Percentiles rank a stretch among this genome's conserved stretches.
phyloP scores from a whole-genome alignment of 2,113 vertebrate genomes.

The Tretioscincus oriximinensis region DNA sequence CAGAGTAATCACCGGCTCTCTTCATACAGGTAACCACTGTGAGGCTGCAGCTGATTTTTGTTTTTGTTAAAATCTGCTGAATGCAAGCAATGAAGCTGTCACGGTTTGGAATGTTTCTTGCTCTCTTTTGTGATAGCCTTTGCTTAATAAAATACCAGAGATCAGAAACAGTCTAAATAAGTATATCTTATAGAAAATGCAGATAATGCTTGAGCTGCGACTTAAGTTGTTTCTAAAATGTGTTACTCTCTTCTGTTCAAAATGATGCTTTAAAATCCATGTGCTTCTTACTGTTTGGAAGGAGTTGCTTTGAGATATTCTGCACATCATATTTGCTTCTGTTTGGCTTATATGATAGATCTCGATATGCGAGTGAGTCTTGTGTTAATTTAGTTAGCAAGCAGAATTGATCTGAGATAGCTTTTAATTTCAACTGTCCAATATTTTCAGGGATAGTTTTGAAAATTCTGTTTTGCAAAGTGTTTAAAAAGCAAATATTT shows the following conservation, averaged over 20 bases:
- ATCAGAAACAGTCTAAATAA: neutral
- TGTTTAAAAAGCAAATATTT: slow-evolving; percentile 28
- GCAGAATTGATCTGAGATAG: slow-evolving; percentile 4
- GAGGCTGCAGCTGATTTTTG: slow-evolving; percentile 39
- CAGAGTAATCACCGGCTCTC: slow-evolving; percentile 91
- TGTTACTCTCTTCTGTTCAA: neutral
- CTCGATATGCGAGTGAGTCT: slow-evolving; percentile 5
- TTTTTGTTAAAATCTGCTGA: slow-evolving; percentile 29
- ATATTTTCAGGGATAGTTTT: slow-evolving; percentile 34
- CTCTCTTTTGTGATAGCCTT: slow-evolving; percentile 28
- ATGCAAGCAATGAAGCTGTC: slow-evolving; percentile 22
- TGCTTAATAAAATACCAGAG: slow-evolving; percentile 1
- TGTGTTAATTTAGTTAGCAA: slow-evolving; percentile 13
- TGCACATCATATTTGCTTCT: accelerated
- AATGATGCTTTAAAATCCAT: accelerated
- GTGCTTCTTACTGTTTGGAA: neutral
- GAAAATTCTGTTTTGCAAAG: slow-evolving; percentile 36
- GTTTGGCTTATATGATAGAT: neutral
- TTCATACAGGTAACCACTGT: slow-evolving; percentile 87
- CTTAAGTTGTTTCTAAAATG: accelerated
- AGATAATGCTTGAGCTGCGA: neutral
- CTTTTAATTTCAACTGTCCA: slow-evolving; percentile 13
- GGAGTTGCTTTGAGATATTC: accelerated
- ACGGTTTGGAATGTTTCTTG: neutral
- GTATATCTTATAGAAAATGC: neutral